Evolutionary conservation across 37 sponge, comb jelly and placozoan species (phyloP).

Genomic region (Agelas oroides): DNA sequence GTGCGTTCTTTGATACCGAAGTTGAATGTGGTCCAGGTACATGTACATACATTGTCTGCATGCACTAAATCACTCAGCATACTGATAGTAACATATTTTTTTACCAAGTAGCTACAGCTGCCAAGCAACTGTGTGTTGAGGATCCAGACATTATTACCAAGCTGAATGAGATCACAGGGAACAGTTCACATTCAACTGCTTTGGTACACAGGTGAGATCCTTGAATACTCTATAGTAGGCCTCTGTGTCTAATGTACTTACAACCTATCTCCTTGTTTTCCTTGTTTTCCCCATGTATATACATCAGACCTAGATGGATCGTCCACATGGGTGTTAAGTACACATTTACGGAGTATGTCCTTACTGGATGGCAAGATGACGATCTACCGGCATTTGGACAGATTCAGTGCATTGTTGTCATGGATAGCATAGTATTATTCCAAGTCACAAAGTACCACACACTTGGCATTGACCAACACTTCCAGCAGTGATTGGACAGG

Average conservation of each 20-base stretch:
- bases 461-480: no score
- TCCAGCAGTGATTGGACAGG: no score
- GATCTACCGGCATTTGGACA: neutral
- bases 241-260: neutral
- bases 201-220: neutral
- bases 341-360: neutral
- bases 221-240: neutral
- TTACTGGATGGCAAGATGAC: neutral
- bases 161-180: neutral
- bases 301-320: neutral
- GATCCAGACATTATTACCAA: neutral
- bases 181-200: no score
- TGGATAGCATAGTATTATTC: neutral
- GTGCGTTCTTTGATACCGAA: slow-evolving; percentile 1
- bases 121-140: neutral
- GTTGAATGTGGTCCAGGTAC: no score
- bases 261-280: neutral
- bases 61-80: no score
- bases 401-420: neutral
- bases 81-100: no score
- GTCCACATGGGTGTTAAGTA: neutral
- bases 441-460: neutral
- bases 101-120: no score
- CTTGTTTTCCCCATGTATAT: neutral
- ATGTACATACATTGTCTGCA: no score